A percentile compares a stretch with the other conserved stretches of the same genome.
These are phyloP conservation scores for Cephalotes varians DNA, from an alignment of 2,888 invertebrate species.

Conservation along the genomic window DNA sequence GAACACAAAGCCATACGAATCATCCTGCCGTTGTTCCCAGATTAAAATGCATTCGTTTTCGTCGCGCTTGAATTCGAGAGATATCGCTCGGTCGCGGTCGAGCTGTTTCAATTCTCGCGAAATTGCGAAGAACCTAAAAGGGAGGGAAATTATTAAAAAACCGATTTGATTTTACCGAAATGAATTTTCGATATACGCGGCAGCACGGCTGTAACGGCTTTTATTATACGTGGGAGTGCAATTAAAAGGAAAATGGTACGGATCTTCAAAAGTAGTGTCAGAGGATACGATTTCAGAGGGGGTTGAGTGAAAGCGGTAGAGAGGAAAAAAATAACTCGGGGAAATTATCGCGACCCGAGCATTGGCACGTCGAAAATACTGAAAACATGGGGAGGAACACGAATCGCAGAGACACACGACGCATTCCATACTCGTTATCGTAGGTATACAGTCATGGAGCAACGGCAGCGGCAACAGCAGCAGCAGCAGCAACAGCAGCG, in stretches of 20 bases:
- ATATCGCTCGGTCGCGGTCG: slow-evolving; percentile 43
- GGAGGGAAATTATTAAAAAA: slow-evolving; percentile 42
- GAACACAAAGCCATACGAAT: slow-evolving; percentile 14
- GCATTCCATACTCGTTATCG: slow-evolving; percentile 38
- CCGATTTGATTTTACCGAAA: slow-evolving; percentile 22
- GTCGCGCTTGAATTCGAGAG: slow-evolving; percentile 32
- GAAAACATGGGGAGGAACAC: slow-evolving; percentile 56
- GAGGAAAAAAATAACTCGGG: slow-evolving; percentile 45
- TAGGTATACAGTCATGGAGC: slow-evolving; percentile 29
- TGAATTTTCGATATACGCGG: slow-evolving; percentile 9
- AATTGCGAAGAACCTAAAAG: slow-evolving; percentile 29
- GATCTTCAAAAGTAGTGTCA: slow-evolving; percentile 21
- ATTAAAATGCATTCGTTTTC: slow-evolving; percentile 48
- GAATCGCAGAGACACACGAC: slow-evolving; percentile 38
- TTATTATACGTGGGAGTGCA: slow-evolving; percentile 6
- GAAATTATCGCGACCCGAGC: slow-evolving; percentile 51
- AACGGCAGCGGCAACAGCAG: slow-evolving; percentile 10
- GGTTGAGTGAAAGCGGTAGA: not conserved
- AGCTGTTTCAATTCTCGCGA: slow-evolving; percentile 51
- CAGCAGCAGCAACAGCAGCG: slow-evolving; percentile 17
- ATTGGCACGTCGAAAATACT: slow-evolving; percentile 57
- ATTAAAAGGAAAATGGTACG: slow-evolving; percentile 28
- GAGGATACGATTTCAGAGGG: slow-evolving; percentile 1
- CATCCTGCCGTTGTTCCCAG: slow-evolving; percentile 43
- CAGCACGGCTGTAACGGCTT: not conserved